Conservation (phyloP, 1,140 invertebrate genomes). For the Drosophila neocordata region DNA sequence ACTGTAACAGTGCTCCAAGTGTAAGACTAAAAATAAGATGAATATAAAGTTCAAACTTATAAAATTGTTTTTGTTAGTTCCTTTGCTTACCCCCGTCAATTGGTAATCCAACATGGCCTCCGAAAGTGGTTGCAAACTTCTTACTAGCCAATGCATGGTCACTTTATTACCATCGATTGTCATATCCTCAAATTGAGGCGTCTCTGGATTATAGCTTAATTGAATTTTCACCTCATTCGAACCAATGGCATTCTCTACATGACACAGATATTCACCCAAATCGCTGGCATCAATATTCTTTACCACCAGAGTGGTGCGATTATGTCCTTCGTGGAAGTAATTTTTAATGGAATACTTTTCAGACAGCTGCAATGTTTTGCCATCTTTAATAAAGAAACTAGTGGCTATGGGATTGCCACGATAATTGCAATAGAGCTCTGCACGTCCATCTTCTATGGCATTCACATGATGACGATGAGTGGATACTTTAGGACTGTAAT, state of each 20-base stretch:
- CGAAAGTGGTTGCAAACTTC: conserved; percentile 70
- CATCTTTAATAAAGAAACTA: conserved; percentile 67
- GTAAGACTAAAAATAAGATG: conserved; percentile 51
- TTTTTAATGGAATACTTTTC: conserved; percentile 65
- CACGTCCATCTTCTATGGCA: conserved; percentile 46
- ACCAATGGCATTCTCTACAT: conserved; percentile 71
- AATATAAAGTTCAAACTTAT: neutral
- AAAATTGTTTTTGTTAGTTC: too few species aligned
- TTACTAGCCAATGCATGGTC: conserved; percentile 75
- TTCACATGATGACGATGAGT: conserved; percentile 78
- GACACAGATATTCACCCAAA: conserved; percentile 73
- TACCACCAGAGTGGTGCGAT: conserved; percentile 66
- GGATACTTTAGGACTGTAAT: conserved; percentile 71
- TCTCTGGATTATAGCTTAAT: conserved; percentile 70
- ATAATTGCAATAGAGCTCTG: conserved; percentile 77
- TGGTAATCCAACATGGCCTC: conserved; percentile 77
- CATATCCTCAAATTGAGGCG: conserved; percentile 69
- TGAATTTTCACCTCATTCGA: conserved; percentile 56
- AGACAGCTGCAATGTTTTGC: conserved; percentile 46
- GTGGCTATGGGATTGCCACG: conserved; percentile 67
- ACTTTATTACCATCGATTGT: conserved; percentile 59
- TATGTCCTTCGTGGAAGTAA: conserved; percentile 60
- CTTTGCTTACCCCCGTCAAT: conserved; percentile 58
- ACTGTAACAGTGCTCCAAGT: conserved; percentile 75
- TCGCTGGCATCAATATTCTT: conserved; percentile 57